phyloP scores from a whole-genome alignment of 2,888 invertebrate genomes.

The Caenorhabditis zanzibari region DNA sequence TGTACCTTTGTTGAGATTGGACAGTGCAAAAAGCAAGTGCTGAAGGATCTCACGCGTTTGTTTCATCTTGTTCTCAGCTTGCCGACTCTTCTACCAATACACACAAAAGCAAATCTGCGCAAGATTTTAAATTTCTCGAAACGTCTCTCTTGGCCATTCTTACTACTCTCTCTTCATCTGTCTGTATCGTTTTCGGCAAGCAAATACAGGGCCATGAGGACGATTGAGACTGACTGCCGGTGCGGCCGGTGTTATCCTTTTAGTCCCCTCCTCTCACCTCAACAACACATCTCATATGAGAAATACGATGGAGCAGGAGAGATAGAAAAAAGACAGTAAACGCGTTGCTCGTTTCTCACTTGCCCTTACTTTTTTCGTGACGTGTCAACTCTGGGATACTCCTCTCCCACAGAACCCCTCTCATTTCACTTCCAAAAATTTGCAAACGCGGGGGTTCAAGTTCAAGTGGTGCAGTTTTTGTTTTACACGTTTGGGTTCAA shows the following conservation, averaged over 20 bases:
- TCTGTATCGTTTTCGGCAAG: constrained; percentile 64
- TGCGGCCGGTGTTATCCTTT: constrained; percentile 53
- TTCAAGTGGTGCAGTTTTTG: constrained; percentile 7
- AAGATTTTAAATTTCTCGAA: constrained; percentile 53
- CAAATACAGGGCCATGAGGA: constrained; percentile 38
- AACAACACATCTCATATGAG: constrained; percentile 56
- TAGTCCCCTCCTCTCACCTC: constrained; percentile 41
- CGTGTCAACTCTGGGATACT: constrained; percentile 31
- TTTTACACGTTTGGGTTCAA: no score
- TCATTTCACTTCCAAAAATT: constrained; percentile 44
- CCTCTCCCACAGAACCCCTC: constrained; percentile 2
- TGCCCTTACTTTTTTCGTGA: constrained; percentile 29
- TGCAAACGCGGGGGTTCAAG: constrained; percentile 34
- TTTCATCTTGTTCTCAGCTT: constrained; percentile 52
- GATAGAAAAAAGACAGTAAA: constrained; percentile 46
- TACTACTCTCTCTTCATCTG: constrained; percentile 9
- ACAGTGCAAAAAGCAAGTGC: constrained; percentile 58
- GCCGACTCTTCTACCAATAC: constrained; percentile 52
- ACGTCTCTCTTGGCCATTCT: constrained; percentile 11
- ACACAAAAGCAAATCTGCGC: constrained; percentile 39
- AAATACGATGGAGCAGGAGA: not conserved
- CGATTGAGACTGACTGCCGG: not conserved
- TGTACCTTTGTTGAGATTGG: constrained; percentile 45
- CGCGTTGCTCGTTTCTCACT: constrained; percentile 32
- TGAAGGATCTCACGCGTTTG: constrained; percentile 54